Evolutionary conservation across 2,888 invertebrate genomes (phyloP), one percentile per base, ranked within the genome.

Genomic region (Carcina quercana): DNA sequence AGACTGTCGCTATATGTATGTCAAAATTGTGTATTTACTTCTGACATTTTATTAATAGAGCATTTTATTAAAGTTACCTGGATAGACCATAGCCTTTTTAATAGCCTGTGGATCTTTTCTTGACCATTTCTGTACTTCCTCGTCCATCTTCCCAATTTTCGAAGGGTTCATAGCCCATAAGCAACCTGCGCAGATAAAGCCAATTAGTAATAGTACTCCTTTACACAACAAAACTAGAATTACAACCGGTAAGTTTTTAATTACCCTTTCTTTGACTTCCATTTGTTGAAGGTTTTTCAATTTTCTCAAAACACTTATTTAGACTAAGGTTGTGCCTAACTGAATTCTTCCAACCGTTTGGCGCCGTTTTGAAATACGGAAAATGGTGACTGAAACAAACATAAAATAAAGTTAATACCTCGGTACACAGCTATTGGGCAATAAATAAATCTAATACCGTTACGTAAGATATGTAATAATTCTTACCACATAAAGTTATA

Each of bases 311-410:
- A 80, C 98, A 98, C 79, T 98, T 98, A 82, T 98, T 98, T 51
- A 98, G 76, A 47, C 97, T 97, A 49, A 98, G 86, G 83, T 98
- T 98, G 70, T 98, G 98, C 47, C 98, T 87, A 1, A 98, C 98
- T 3, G 98, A 98, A 70, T 98, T 98, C 80, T 98, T 98, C 98
- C 98, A 98, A 10, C 98, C 98, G 64, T 93, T 95, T 13, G 97
- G 98, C 6, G 98, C 98, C 1, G 96, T 97, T 82, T 97, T 97
- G 72, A 98, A 98, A 72, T 97, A 98, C 0, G 98, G 98, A 67
- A 98, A 98, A 71, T 98, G 97, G 74, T 96, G 95, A 70, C 95
- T 95, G 86, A 40, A 89, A 88, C 35, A 40, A 36, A 24, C 12
- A 17, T 17, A 17, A 5, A 5, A 5, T 7, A 5, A 5, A 17